Base-by-base conservation (phyloP, 2,888 invertebrate species). In the Epirrhoe alternata region DNA sequence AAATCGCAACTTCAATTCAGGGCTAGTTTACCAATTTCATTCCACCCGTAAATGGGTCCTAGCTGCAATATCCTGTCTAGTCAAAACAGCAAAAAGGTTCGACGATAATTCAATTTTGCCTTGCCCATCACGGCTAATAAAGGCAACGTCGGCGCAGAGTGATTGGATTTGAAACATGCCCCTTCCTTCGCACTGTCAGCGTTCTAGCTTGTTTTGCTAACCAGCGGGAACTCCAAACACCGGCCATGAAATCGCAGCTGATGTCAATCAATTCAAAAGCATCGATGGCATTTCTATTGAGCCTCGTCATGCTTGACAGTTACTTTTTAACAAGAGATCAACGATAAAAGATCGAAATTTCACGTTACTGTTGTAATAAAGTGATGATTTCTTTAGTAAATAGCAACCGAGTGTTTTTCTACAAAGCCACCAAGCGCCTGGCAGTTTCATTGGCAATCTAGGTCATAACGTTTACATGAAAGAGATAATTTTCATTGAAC, bases 151-250 rank as follows among this genome's bases (percentile, higher is more conserved):
- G 74, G 63, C 64, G 65, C 71, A 61, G 61, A 59, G 64, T 76
- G 79, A 82, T 83, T 82, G 73, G 77, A 79, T 85, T 77, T 71
- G 70, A 72, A 75, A 77, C 73, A 61, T 69, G 65, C 65, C 63
- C 64, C 63, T 58, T 69, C 38, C 66, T 52, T 61, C 70, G 66
- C 54, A 67, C 55, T 73, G 70, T 64, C 66, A 74, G 68, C 47
- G 17, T 62, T 59, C 55, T 75, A 75, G 74, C 78, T 77, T 75
- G 77, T 77, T 75, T 75, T 67, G 72, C 74, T 83, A 85, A 86
- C 83, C 73, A 82, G 74, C 74, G 75, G 80, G 76, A 85, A 87
- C 86, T 86, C 77, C 73, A 73, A 82, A 82, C 77, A 73, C 75
- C 78, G 73, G 77, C 64, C 79, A 78, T 80, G 72, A 80, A 80